These are phyloP conservation scores for Oceanodroma tethys DNA, from an alignment of 2,113 vertebrate species.

Conservation along the genomic window DNA sequence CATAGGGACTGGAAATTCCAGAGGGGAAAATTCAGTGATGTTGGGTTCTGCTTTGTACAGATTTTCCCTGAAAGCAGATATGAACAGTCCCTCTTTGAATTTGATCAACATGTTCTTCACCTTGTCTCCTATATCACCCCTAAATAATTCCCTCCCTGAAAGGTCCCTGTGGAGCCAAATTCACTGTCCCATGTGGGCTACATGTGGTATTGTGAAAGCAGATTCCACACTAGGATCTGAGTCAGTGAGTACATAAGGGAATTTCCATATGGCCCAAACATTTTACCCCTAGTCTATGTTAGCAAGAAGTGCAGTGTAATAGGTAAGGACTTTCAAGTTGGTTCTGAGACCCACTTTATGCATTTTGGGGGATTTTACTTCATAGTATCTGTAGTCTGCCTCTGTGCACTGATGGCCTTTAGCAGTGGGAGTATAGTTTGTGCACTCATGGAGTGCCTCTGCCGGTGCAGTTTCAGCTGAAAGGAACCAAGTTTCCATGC, in stretches of 20 bases:
- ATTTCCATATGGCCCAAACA: neutral
- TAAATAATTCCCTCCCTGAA: neutral
- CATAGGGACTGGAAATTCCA: neutral
- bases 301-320: neutral
- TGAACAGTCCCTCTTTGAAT: neutral
- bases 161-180: neutral
- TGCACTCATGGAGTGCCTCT: neutral
- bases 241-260: neutral
- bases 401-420: neutral
- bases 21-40: neutral
- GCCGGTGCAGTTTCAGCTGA: neutral
- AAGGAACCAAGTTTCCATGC: neutral
- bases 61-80: neutral
- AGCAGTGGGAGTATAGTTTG: neutral
- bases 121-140: neutral
- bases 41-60: neutral
- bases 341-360: neutral
- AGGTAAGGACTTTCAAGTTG: neutral
- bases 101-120: neutral
- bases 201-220: neutral
- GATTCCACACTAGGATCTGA: neutral
- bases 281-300: neutral
- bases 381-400: neutral
- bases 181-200: neutral
- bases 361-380: neutral